Conservation (phyloP, 2,113 vertebrate species). For the Thalassoma bifasciatum region DNA sequence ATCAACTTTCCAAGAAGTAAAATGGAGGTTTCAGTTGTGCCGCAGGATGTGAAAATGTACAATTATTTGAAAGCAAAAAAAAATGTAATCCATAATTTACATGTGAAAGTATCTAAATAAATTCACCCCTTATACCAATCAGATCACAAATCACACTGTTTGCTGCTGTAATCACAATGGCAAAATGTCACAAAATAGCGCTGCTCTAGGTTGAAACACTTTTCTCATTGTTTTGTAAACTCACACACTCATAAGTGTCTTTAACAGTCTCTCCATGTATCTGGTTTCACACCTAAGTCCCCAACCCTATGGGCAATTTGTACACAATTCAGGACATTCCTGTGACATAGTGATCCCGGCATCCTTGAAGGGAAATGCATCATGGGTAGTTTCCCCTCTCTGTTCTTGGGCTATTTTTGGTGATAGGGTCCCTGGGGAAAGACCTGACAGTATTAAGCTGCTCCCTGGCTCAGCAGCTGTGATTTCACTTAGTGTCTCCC, state of each 20-base stretch:
- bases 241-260: not conserved
- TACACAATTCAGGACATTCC: conserved; percentile 61
- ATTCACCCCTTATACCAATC: too few species aligned
- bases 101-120: too few species aligned
- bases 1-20: not conserved
- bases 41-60: too few species aligned
- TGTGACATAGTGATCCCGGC: conserved; percentile 31
- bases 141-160: too few species aligned
- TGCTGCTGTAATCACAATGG: too few species aligned
- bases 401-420: conserved; percentile 62
- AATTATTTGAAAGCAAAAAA: too few species aligned
- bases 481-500: conserved; percentile 51
- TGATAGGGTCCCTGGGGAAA: conserved; percentile 48
- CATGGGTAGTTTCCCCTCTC: conserved; percentile 55
- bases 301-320: conserved; percentile 24
- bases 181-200: too few species aligned
- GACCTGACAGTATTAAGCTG: conserved; percentile 22
- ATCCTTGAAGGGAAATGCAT: conserved; percentile 68
- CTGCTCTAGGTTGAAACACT: not conserved
- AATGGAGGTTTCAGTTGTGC: too few species aligned
- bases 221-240: not conserved
- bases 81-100: too few species aligned
- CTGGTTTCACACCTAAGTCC: conserved; percentile 33
- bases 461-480: conserved; percentile 32
- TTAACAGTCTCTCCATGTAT: not conserved